phyloP scores from a whole-genome alignment of 2,888 invertebrate species.

The Parthenolecanium corni region DNA sequence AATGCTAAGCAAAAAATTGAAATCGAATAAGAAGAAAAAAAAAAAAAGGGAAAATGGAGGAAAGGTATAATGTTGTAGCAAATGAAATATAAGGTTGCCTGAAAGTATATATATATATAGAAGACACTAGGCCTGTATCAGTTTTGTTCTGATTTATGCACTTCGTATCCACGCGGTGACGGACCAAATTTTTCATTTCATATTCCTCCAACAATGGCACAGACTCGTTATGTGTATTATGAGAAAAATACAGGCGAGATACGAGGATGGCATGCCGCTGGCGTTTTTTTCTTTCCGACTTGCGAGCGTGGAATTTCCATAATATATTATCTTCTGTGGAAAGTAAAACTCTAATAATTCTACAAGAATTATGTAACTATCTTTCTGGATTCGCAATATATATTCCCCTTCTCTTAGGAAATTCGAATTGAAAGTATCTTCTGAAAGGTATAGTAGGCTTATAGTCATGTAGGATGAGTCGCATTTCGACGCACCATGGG shows the following conservation, averaged over 20 bases:
- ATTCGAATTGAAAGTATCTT: too few species aligned
- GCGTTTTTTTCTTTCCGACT: not conserved
- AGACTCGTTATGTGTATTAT: not conserved
- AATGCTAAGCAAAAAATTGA: too few species aligned
- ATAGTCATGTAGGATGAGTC: too few species aligned
- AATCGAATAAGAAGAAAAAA: too few species aligned
- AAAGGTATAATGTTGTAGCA: too few species aligned
- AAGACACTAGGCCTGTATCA: conserved; percentile 22
- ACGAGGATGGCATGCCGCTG: conserved; percentile 12
- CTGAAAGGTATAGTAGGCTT: too few species aligned
- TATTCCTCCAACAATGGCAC: conserved; percentile 18
- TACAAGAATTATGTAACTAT: not conserved
- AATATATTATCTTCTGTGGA: conserved; percentile 13
- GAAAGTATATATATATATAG: too few species aligned
- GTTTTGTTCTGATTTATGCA: conserved; percentile 20
- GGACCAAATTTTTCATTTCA: conserved; percentile 21
- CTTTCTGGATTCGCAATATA: not conserved
- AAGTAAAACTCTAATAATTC: conserved; percentile 20
- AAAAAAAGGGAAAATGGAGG: too few species aligned
- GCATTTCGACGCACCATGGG: too few species aligned
- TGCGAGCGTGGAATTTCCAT: conserved; percentile 3
- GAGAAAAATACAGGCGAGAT: conserved; percentile 7
- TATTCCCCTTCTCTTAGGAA: too few species aligned
- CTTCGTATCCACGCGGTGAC: conserved; percentile 8
- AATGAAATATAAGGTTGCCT: too few species aligned